Conservation (phyloP, 2,888 invertebrate species). For the Diarsia brunnea region DNA sequence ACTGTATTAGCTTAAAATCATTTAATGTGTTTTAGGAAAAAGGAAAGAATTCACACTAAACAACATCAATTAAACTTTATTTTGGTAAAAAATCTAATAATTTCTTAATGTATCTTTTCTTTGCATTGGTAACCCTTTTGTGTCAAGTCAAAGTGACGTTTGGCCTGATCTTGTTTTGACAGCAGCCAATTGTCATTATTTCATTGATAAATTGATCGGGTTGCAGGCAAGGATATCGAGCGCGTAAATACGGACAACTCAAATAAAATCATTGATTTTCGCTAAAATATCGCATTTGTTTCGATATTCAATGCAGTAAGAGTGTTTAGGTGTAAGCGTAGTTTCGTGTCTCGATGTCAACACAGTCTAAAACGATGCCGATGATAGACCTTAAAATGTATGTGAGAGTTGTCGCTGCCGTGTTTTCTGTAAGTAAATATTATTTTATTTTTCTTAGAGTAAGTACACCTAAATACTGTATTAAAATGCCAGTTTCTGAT, state of each 20-base stretch:
- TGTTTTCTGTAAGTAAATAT: slow-evolving; percentile 84
- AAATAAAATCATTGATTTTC: slow-evolving; percentile 68
- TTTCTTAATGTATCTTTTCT: no score
- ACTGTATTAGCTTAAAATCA: neutral
- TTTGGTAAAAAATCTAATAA: neutral
- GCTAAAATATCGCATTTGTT: slow-evolving; percentile 36
- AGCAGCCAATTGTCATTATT: slow-evolving; percentile 31
- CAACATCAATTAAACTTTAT: neutral
- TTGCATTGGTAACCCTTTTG: neutral
- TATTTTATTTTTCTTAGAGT: slow-evolving; percentile 8
- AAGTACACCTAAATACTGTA: slow-evolving; percentile 7
- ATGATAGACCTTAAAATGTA: slow-evolving; percentile 84
- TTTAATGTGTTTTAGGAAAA: neutral
- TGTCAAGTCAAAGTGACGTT: slow-evolving; percentile 15
- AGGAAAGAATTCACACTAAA: no score
- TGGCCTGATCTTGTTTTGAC: slow-evolving; percentile 41
- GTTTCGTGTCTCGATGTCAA: slow-evolving; percentile 77
- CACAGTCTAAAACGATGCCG: slow-evolving; percentile 84
- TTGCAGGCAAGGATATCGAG: slow-evolving; percentile 53
- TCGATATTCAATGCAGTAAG: slow-evolving; percentile 43
- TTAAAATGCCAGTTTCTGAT: neutral
- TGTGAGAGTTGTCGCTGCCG: slow-evolving; percentile 84
- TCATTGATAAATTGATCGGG: slow-evolving; percentile 54
- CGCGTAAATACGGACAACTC: slow-evolving; percentile 74
- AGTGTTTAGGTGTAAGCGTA: slow-evolving; percentile 34